Base-by-base conservation (phyloP, 2,888 invertebrate genomes). In the Mamestra brassicae region DNA sequence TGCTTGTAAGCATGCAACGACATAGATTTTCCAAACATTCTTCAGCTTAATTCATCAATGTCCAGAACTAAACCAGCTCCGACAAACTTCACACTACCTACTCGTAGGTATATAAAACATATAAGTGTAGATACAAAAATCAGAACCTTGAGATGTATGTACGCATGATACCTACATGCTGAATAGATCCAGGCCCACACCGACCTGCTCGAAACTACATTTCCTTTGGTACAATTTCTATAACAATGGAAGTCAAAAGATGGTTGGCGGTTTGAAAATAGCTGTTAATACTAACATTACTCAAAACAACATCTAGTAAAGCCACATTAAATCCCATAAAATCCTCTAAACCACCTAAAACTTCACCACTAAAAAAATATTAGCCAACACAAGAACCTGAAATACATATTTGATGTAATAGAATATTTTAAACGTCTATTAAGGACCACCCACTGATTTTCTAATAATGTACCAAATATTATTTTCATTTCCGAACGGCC, bases 401-500 rank as follows among this genome's bases (percentile, higher is more conserved):
- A 76, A 79, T 71, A 77, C 75, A 63, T 71, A 76, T 71, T 81
- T 79, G 72, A 85, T 84, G 60, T 68, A 76, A 77, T 81, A 75
- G 77, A 83, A 81, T 87, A 86, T 84, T 26, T 83, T 81, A 86
- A 86, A 76, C 68, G 70, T 34, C 65, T 87, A 84, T 84, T 85
- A 88, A 75, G 71, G 74, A 50, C 81, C 78, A 55, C 73, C 86
- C 74, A 87, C 84, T 82, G 85, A 85, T 89, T 89, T 89, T 86
- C 87, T 87, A 88, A 89, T 88, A 88, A 85, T 87, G 83, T 88
- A 87, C 80, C 81, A 84, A 88, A 91, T 90, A 89, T 91, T 89
- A 88, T 90, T 87, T 87, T 90, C 85, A 90, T 92, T 91, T 91
- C 89, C 88, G 88, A 90, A 87, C 83, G 88, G 88, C 89, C 91